Evolutionary conservation across 1,140 invertebrate species (phyloP), one percentile per base, ranked within the genome.

Genomic region (Caenorhabditis remanei): DNA sequence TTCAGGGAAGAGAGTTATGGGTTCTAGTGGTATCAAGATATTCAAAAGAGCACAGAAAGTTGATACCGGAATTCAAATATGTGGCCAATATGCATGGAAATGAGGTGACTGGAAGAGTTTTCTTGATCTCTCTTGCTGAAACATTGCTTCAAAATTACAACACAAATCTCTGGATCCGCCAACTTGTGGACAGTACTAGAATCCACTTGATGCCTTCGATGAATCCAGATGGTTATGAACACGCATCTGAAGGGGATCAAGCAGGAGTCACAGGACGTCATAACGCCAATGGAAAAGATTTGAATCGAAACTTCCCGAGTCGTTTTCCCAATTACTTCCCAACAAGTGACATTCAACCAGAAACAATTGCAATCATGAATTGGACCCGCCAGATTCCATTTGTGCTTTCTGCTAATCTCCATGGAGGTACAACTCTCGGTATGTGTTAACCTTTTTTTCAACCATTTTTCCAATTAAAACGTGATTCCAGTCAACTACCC

Each of bases 51-150:
- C 97, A 99, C 94, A 95, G 96, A 90, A 94, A 95, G 82, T 96
- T 96, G 96, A 94, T 96, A 87, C 96, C 96, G 0, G 96, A 97
- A 93, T 96, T 98, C 90, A 98, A 98, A 93, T 97, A 97, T 92
- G 94, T 98, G 41, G 97, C 94, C 1, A 98, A 98, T 92, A 98
- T 98, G 96, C 97, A 98, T 92, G 97, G 97, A n/a, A 97, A 98
- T 93, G 97, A 98, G 94, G 96, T 96, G 0, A 95, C 97, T n/a
- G 96, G 97, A 6, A 94, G 95, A 89, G 97, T 98, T 93, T 92
- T 97, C 90, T 93, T 98, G 0, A 91, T 98, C 0, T 93, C 96
- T 9, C 92, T 99, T 0, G 95, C 96, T 50, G 95, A 96, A 89
- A 96, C 97, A 92, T 93, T 99, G 32, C 96, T 96, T 90, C 95